These are phyloP conservation scores for Stichopus chloronotus DNA, from an alignment of 35 echinoderm and acorn worm genomes.

Conservation along the genomic window DNA sequence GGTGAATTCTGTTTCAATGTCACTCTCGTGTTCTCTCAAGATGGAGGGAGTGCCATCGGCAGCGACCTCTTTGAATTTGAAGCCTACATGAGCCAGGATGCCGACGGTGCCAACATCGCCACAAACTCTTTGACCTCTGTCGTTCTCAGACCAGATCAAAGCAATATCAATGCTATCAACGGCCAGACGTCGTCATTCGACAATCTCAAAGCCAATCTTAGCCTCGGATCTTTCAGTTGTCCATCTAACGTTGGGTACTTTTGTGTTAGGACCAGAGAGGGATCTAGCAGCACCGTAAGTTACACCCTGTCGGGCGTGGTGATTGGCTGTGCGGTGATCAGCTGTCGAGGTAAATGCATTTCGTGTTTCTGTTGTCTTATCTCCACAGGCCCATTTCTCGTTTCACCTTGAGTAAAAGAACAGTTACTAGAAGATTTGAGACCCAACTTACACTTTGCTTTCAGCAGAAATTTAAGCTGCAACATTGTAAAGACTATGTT, in stretches of 20 bases:
- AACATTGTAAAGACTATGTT: too few relatives aligned
- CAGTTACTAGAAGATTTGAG: background rate
- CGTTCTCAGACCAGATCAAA: background rate
- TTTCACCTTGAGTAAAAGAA: background rate
- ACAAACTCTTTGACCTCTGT: background rate
- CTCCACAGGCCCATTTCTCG: background rate
- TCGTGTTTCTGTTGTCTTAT: too few relatives aligned
- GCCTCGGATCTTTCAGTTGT: background rate
- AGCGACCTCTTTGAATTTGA: background rate
- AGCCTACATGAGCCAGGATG: slow-evolving; percentile 38
- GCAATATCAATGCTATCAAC: background rate
- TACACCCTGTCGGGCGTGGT: slow-evolving; percentile 27
- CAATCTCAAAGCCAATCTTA: slow-evolving; percentile 23
- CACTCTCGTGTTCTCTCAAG: background rate
- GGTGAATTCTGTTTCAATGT: slow-evolving; percentile 20
- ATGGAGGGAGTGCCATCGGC: slow-evolving; percentile 38
- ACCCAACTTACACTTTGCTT: background rate
- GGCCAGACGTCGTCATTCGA: background rate
- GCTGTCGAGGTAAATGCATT: slow-evolving; percentile 26
- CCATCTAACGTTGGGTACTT: background rate
- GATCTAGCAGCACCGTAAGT: background rate
- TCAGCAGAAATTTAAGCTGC: background rate
- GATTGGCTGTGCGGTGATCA: slow-evolving; percentile 23
- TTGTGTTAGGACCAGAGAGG: background rate
- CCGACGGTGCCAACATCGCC: background rate